These are phyloP conservation scores for Thymallus thymallus DNA, from an alignment of 2,113 vertebrate species.

Conservation along the genomic window DNA sequence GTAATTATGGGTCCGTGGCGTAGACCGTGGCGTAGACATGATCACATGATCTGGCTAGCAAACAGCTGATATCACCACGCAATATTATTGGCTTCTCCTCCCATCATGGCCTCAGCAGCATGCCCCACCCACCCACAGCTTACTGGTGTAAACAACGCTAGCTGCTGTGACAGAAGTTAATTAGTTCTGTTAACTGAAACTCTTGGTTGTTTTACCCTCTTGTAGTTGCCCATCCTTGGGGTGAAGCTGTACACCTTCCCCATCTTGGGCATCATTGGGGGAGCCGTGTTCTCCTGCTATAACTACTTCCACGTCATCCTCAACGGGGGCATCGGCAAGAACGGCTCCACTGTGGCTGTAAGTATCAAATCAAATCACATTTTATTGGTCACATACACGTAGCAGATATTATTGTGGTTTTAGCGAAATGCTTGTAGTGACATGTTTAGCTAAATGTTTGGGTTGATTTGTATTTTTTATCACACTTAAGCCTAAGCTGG, in stretches of 20 bases:
- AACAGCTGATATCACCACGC: constrained; percentile 61
- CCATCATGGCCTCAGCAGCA: constrained; percentile 58
- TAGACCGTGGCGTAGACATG: constrained; percentile 49
- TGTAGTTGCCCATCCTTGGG: constrained; percentile 82
- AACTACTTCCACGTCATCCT: constrained; percentile 94
- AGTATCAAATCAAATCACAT: no score
- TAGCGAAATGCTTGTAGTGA: no score
- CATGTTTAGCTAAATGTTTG: not conserved
- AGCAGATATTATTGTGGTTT: no score
- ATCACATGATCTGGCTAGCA: constrained; percentile 64
- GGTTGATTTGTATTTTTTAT: no score
- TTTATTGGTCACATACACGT: no score
- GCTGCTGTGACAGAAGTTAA: not conserved
- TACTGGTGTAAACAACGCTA: constrained; percentile 22
- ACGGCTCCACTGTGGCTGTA: constrained; percentile 96
- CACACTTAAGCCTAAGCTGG: no score
- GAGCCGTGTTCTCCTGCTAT: constrained; percentile 85
- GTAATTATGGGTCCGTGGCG: constrained; percentile 65
- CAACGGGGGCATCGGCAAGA: constrained; percentile 93
- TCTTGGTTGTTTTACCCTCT: not conserved
- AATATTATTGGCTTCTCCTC: constrained; percentile 57
- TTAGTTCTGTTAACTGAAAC: not conserved
- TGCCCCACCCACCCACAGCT: constrained; percentile 50
- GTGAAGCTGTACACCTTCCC: constrained; percentile 82
- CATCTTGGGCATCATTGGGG: constrained; percentile 84